A percentile compares a stretch with the other conserved stretches of the same genome.
phyloP scores from a whole-genome alignment of 2,113 vertebrate species.

The Seriola quinqueradiata region DNA sequence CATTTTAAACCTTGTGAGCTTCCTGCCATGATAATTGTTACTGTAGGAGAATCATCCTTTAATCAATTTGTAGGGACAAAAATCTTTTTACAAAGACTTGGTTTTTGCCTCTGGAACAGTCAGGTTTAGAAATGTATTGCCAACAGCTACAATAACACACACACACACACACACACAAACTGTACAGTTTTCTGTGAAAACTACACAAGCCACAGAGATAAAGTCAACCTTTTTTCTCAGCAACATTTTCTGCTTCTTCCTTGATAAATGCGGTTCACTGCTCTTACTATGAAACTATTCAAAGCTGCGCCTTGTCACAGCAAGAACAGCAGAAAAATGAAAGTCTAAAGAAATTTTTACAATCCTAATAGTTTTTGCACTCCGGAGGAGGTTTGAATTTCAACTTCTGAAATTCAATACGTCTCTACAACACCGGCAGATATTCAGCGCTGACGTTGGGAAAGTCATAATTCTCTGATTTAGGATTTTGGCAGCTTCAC shows the following conservation, averaged over 20 bases:
- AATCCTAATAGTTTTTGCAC: constrained; percentile 6
- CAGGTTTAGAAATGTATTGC: too few species aligned
- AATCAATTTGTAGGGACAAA: neutral
- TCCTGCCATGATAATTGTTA: neutral
- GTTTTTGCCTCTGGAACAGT: too few species aligned
- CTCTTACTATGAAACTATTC: constrained; percentile 17
- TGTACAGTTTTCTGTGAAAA: too few species aligned
- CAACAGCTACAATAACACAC: too few species aligned
- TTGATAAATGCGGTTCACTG: constrained; percentile 5
- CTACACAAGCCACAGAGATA: neutral
- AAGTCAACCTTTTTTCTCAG: neutral
- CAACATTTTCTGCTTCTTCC: constrained; percentile 6
- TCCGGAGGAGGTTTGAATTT: constrained; percentile 23
- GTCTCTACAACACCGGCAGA: neutral
- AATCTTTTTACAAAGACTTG: too few species aligned
- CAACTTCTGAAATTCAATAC: neutral
- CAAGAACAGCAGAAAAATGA: constrained; percentile 10
- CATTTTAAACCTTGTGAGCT: neutral
- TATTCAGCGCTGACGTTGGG: constrained; percentile 29
- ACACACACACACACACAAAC: too few species aligned
- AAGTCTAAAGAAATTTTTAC: neutral
- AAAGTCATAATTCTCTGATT: constrained; percentile 46
- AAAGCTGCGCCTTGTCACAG: constrained; percentile 15
- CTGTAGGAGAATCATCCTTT: too few species aligned
- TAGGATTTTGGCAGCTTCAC: constrained; percentile 24